phyloP scores from a whole-genome alignment of 2,797 vertebrate genomes.

The Gallinago stenura region DNA sequence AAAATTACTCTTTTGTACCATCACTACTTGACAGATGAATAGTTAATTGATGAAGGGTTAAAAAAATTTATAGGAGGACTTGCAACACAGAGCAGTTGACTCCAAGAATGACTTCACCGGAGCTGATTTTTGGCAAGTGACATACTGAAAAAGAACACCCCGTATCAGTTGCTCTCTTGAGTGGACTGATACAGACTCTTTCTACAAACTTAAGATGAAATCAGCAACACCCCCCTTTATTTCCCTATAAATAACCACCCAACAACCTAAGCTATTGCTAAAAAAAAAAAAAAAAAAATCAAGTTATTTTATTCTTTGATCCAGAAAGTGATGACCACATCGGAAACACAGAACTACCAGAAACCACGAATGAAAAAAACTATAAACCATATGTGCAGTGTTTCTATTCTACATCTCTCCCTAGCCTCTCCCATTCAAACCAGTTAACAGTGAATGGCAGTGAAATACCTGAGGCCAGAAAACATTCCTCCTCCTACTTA shows the following conservation, averaged over 20 bases:
- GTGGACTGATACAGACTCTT: not conserved
- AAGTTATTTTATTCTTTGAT: not conserved
- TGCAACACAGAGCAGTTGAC: not conserved
- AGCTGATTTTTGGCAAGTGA: not conserved
- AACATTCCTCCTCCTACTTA: not conserved
- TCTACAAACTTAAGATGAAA: not conserved
- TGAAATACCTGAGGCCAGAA: not conserved
- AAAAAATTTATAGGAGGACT: not conserved
- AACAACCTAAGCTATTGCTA: not conserved
- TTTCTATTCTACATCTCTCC: not conserved
- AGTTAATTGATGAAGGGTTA: not conserved
- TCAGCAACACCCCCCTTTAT: not conserved
- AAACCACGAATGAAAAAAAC: not conserved
- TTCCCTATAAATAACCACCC: not conserved
- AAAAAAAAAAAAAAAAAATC: not conserved
- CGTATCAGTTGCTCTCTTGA: not conserved
- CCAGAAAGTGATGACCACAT: not conserved
- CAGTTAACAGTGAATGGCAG: not conserved
- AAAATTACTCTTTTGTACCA: not conserved
- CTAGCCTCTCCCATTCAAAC: not conserved
- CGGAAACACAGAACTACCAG: not conserved
- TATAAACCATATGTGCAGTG: not conserved
- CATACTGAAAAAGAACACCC: not conserved
- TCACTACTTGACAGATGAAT: not conserved
- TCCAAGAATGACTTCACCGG: not conserved